A percentile compares a stretch with the other conserved stretches of the same genome.
These are phyloP conservation scores for Drosophila sturtevanti DNA, from an alignment of 1,140 invertebrate species.

Conservation along the genomic window DNA sequence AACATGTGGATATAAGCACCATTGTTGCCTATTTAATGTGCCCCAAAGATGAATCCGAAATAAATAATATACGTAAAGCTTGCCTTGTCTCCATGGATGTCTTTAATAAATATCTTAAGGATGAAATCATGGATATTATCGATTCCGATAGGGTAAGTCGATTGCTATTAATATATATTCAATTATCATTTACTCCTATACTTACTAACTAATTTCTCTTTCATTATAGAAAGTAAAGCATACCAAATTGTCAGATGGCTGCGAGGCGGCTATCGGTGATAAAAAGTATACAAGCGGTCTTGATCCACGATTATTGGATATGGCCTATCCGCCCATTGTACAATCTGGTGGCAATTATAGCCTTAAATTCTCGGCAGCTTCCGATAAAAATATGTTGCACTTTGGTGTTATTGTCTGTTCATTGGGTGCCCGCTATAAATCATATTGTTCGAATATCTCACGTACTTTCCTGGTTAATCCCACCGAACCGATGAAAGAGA, in stretches of 20 bases:
- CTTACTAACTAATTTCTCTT: too few species aligned
- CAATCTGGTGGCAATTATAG: conserved; percentile 99
- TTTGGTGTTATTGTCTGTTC: conserved; percentile 98
- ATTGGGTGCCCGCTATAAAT: conserved; percentile 97
- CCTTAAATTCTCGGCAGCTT: conserved; percentile 97
- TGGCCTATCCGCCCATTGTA: conserved; percentile 99
- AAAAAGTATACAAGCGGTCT: conserved; percentile 97
- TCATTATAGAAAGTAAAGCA: conserved; percentile 97
- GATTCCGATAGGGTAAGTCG: conserved; percentile 94
- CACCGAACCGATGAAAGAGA: conserved; percentile 89
- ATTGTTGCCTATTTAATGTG: conserved; percentile 94
- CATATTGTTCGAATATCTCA: conserved; percentile 99
- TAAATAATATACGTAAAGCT: conserved; percentile 97
- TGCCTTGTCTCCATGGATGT: conserved; percentile 96
- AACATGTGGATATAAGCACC: conserved; percentile 94
- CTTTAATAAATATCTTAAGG: conserved; percentile 97
- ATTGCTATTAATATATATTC: not conserved
- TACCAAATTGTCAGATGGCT: conserved; percentile 96
- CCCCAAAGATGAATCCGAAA: conserved; percentile 97
- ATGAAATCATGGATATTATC: conserved; percentile 99
- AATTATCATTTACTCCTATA: not conserved
- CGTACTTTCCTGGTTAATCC: conserved; percentile 99
- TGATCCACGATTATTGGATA: conserved; percentile 94
- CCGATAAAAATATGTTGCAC: conserved; percentile 96
- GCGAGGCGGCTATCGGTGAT: conserved; percentile 94